Evolutionary conservation across 2,888 invertebrate species (phyloP).

Genomic region (Cephus spinipes): DNA sequence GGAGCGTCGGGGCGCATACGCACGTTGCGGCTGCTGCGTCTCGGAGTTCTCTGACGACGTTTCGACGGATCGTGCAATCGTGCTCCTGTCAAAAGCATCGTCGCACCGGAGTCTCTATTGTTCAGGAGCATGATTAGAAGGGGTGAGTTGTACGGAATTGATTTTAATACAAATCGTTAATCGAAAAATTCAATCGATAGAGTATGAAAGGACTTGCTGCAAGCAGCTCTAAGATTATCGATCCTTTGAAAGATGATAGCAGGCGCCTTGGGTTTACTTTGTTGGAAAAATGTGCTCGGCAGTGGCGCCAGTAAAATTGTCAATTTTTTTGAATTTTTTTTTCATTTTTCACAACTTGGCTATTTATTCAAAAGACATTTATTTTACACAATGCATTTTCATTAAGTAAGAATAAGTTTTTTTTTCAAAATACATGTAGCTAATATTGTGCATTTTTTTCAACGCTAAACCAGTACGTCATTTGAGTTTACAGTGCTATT

Average conservation of each 20-base stretch:
- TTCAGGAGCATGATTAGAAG: not conserved
- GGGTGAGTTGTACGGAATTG: not conserved
- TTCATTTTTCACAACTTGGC: not conserved
- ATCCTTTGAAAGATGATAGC: not conserved
- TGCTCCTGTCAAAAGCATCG: not conserved
- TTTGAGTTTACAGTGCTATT: not conserved
- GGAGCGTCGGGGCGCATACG: constrained; percentile 33
- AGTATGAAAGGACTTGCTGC: not conserved
- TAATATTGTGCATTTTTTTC: not conserved
- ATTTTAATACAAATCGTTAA: not conserved
- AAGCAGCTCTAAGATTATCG: not conserved
- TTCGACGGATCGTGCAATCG: not conserved
- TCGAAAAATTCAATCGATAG: not conserved
- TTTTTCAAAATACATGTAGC: not conserved
- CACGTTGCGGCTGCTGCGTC: constrained; percentile 32
- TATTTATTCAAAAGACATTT: not conserved
- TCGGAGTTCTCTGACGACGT: constrained; percentile 32
- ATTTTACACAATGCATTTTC: not conserved
- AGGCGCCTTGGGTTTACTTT: not conserved
- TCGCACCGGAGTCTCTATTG: not conserved
- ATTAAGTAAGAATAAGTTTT: not conserved
- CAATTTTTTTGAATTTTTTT: not conserved
- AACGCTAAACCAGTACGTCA: not conserved
- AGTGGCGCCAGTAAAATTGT: not conserved
- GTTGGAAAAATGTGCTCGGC: not conserved